Evolutionary conservation across 2,113 vertebrate genomes (phyloP).

Genomic region (Lamprologus lemairii): DNA sequence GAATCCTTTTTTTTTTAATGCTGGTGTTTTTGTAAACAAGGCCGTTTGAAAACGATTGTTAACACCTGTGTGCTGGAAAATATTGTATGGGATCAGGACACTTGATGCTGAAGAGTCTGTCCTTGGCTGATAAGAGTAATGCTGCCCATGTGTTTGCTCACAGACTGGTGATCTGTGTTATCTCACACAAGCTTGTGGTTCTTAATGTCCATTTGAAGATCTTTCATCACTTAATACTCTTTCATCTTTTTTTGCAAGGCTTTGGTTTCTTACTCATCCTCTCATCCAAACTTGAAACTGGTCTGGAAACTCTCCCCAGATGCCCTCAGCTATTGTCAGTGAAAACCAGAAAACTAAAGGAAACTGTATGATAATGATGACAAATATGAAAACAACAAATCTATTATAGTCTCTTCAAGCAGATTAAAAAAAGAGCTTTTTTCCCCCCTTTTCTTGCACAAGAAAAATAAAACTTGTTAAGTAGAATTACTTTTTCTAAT

Average conservation of each 20-base stretch:
- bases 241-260: conserved; percentile 20
- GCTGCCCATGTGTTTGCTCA: conserved; percentile 1
- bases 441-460: background rate
- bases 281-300: background rate
- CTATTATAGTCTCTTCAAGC: background rate
- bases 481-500: background rate
- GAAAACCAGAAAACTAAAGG: background rate
- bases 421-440: background rate
- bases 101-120: conserved; percentile 15
- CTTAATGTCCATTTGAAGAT: conserved; percentile 5
- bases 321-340: conserved; percentile 16
- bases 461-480: background rate
- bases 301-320: conserved; percentile 51
- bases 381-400: background rate
- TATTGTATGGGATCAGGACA: conserved; percentile 5
- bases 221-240: conserved; percentile 28
- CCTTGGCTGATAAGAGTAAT: conserved; percentile 28
- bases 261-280: conserved; percentile 35
- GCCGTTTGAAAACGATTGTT: conserved; percentile 38
- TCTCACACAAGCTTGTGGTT: conserved; percentile 31
- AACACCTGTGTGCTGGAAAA: conserved; percentile 64
- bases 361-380: background rate
- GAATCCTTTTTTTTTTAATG: background rate
- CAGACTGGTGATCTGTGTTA: conserved; percentile 17
- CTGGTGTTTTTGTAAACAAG: conserved; percentile 49